Evolutionary conservation across 2,113 vertebrate species (phyloP).

Genomic region (Perca schrenkii): DNA sequence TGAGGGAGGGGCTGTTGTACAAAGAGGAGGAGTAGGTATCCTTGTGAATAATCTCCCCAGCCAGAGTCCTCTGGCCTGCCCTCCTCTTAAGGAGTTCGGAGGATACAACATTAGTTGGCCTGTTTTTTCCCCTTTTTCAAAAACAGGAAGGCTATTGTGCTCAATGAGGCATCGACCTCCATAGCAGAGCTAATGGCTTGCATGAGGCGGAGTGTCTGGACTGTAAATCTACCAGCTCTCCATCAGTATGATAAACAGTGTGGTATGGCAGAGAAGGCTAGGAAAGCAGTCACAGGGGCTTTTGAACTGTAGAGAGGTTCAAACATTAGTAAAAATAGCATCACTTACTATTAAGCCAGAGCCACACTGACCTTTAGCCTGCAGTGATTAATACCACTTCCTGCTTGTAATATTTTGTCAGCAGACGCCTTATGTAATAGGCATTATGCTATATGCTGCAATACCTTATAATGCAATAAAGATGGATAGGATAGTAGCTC

Average conservation of each 20-base stretch:
- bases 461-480: constrained; percentile 40
- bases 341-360: constrained; percentile 14
- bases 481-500: constrained; percentile 30
- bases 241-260: constrained; percentile 55
- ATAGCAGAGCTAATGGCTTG: constrained; percentile 52
- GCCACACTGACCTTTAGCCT: constrained; percentile 10
- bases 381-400: constrained; percentile 25
- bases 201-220: constrained; percentile 52
- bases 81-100: constrained; percentile 18
- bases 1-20: constrained; percentile 1
- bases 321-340: constrained; percentile 11
- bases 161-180: constrained; percentile 62
- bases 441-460: constrained; percentile 28
- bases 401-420: constrained; percentile 24
- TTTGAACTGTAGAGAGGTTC: background rate
- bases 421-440: constrained; percentile 33
- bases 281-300: background rate
- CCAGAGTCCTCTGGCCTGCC: constrained; percentile 1
- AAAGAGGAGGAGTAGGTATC: constrained; percentile 33
- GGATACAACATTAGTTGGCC: constrained; percentile 40
- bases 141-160: constrained; percentile 52
- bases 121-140: background rate
- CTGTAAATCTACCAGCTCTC: constrained; percentile 57
- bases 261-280: background rate
- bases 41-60: constrained; percentile 60